Evolutionary conservation across 2,797 vertebrate genomes (phyloP).

Genomic region (Arctocebus calabarensis): DNA sequence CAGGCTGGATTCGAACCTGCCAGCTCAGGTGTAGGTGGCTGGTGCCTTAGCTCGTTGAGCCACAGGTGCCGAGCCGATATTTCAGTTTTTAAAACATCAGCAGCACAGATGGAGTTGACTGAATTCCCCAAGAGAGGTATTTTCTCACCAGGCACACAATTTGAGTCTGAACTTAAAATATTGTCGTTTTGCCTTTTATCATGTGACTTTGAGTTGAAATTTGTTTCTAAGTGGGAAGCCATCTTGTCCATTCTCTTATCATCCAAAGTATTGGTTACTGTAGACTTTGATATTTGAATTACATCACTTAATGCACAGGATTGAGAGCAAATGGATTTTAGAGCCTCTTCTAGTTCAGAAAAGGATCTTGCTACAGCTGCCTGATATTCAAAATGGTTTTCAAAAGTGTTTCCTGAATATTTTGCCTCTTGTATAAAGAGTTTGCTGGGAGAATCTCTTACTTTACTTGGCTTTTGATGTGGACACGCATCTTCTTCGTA

Average conservation of each 20-base stretch:
- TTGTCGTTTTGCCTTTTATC: slow-evolving; percentile 52
- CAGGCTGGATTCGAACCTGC: no score
- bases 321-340: neutral
- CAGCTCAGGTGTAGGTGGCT: no score
- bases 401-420: slow-evolving; percentile 47
- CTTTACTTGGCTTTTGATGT: slow-evolving; percentile 13
- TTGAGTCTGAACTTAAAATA: slow-evolving; percentile 25
- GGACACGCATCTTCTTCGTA: slow-evolving; percentile 41
- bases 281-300: neutral
- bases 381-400: slow-evolving; percentile 38
- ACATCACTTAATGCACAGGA: neutral
- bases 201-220: slow-evolving; percentile 12
- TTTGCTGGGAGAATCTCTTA: slow-evolving; percentile 43
- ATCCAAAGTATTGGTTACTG: neutral
- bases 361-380: slow-evolving; percentile 17
- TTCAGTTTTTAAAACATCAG: slow-evolving; percentile 40
- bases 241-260: slow-evolving; percentile 14
- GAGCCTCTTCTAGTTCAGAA: slow-evolving; percentile 38
- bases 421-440: slow-evolving; percentile 23
- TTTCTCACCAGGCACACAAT: slow-evolving; percentile 22
- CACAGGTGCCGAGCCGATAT: no score
- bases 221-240: slow-evolving; percentile 6
- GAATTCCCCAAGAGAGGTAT: slow-evolving; percentile 8
- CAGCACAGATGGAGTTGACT: neutral
- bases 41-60: no score